Evolutionary conservation across 2,888 invertebrate species (phyloP).

Genomic region (Clepsis dumicolana): DNA sequence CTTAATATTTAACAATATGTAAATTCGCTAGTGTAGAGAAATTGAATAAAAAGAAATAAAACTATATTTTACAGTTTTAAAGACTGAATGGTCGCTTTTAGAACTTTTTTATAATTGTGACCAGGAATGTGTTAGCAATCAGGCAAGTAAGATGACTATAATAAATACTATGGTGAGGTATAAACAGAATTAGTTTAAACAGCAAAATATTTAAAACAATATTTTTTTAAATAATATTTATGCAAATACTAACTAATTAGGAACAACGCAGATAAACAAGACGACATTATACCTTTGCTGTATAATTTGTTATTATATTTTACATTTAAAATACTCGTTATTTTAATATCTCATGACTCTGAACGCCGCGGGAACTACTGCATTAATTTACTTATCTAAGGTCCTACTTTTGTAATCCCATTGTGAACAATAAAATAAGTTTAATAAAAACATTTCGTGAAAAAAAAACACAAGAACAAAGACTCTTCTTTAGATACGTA

Average conservation of each 20-base stretch:
- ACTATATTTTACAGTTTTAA: not conserved
- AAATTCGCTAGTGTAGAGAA: not conserved
- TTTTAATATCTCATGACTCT: not conserved
- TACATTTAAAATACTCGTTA: not conserved
- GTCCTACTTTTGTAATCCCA: too few species aligned
- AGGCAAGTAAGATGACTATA: not conserved
- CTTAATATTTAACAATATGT: conserved; percentile 13
- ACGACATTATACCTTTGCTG: not conserved
- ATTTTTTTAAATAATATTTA: not conserved
- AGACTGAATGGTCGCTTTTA: too few species aligned
- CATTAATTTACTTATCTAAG: too few species aligned
- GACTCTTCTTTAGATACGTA: too few species aligned
- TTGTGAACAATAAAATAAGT: too few species aligned
- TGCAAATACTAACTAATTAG: conserved; percentile 16
- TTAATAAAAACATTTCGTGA: too few species aligned
- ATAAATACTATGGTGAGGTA: not conserved
- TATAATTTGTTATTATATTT: not conserved
- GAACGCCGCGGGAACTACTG: too few species aligned
- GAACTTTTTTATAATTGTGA: not conserved
- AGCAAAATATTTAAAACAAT: not conserved
- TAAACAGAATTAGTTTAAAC: not conserved
- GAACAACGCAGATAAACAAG: conserved; percentile 10
- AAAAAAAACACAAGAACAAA: too few species aligned
- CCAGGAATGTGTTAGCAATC: conserved; percentile 2
- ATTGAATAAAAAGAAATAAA: not conserved